Evolutionary conservation across 2,797 vertebrate genomes (phyloP).

Genomic region (Muscicapa comitata): DNA sequence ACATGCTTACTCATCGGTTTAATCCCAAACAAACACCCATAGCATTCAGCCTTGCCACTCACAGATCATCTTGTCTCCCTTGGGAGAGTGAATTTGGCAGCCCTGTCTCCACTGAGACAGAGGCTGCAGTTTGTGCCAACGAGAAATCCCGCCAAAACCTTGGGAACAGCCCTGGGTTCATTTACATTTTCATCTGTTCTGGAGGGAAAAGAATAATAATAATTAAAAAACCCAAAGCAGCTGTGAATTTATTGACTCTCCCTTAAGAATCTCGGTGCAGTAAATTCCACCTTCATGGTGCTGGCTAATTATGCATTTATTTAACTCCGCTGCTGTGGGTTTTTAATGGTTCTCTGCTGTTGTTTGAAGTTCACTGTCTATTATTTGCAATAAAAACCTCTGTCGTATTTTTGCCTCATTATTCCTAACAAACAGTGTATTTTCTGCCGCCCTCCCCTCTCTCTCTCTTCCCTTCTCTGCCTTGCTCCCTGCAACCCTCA

Average conservation of each 20-base stretch:
- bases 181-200: constrained; percentile 52
- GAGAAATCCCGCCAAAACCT: constrained; percentile 51
- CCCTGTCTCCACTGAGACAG: background rate
- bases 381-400: constrained; percentile 80
- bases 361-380: constrained; percentile 81
- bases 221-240: background rate
- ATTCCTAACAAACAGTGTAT: constrained; percentile 77
- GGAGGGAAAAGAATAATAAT: constrained; percentile 3
- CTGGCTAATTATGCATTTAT: constrained; percentile 83
- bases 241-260: constrained; percentile 80
- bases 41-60: background rate
- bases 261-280: constrained; percentile 72
- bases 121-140: constrained; percentile 23
- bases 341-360: constrained; percentile 76
- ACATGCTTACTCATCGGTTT: background rate
- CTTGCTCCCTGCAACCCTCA: constrained; percentile 44
- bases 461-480: background rate
- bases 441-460: constrained; percentile 20
- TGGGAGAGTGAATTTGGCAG: background rate
- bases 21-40: background rate
- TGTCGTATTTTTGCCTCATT: constrained; percentile 81
- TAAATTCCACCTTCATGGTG: constrained; percentile 77
- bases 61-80: background rate
- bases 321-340: constrained; percentile 75
- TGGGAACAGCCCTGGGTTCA: constrained; percentile 47